These are phyloP conservation scores for Eristalinus aeneus DNA, from an alignment of 2,888 invertebrate genomes.

Conservation along the genomic window DNA sequence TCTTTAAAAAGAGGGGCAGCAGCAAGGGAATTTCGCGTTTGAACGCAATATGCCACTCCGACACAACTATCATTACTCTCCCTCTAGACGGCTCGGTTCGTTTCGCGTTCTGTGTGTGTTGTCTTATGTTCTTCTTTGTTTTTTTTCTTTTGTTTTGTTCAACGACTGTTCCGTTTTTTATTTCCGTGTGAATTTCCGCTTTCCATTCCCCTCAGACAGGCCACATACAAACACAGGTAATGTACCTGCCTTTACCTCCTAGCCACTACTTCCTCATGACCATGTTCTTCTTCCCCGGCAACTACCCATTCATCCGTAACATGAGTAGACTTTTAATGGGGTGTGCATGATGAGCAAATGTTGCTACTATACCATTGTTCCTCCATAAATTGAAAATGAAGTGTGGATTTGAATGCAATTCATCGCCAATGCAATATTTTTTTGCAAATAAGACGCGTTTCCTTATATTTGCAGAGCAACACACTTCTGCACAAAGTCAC, in stretches of 20 bases:
- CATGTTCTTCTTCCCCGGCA: slow-evolving; percentile 32
- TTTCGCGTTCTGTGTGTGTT: slow-evolving; percentile 3
- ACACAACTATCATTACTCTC: slow-evolving; percentile 11
- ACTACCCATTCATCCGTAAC: slow-evolving; percentile 68
- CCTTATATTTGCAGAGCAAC: too few species aligned
- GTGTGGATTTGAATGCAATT: neutral
- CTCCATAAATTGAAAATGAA: slow-evolving; percentile 19
- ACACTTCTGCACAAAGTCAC: slow-evolving; percentile 40
- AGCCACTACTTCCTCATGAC: slow-evolving; percentile 62
- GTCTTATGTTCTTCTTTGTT: slow-evolving; percentile 9
- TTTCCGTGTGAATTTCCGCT: slow-evolving; percentile 72
- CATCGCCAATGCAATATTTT: slow-evolving; percentile 16
- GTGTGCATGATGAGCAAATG: slow-evolving; percentile 66
- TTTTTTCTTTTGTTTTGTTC: slow-evolving; percentile 28
- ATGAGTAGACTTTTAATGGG: slow-evolving; percentile 69
- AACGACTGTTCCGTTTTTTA: slow-evolving; percentile 67
- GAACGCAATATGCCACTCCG: slow-evolving; percentile 42
- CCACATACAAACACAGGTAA: slow-evolving; percentile 8
- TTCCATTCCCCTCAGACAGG: slow-evolving; percentile 32
- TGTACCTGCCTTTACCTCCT: slow-evolving; percentile 41
- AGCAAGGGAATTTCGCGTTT: slow-evolving; percentile 32
- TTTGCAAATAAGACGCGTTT: slow-evolving; percentile 3
- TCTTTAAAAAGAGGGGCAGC: slow-evolving; percentile 1
- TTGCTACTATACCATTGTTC: slow-evolving; percentile 24
- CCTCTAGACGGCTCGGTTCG: slow-evolving; percentile 8